Evolutionary conservation across 2,797 vertebrate species (phyloP).

Genomic region (Chelonia mydas): DNA sequence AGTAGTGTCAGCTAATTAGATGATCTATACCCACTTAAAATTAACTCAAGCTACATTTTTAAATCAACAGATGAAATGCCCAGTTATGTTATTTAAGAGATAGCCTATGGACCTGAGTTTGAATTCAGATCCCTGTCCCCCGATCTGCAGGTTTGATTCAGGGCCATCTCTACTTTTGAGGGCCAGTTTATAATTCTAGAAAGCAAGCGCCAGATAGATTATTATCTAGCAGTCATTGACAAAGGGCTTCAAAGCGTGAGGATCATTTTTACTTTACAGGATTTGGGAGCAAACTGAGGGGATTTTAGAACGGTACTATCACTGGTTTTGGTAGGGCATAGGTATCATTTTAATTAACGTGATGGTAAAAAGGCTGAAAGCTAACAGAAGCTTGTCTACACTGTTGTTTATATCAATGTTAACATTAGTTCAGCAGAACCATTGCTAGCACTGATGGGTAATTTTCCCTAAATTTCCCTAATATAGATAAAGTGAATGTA

Average conservation of each 20-base stretch:
- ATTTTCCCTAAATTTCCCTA: not conserved
- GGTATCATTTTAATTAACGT: not conserved
- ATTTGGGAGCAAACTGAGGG: constrained; percentile 1
- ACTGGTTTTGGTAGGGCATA: not conserved
- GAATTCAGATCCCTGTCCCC: constrained; percentile 36
- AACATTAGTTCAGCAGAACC: not conserved
- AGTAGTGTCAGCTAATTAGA: not conserved
- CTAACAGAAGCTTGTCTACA: not conserved
- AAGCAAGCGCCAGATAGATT: not conserved
- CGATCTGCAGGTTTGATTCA: not conserved
- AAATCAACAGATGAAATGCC: constrained; percentile 21
- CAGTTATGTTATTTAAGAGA: constrained; percentile 4
- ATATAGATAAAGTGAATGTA: not conserved
- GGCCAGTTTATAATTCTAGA: constrained; percentile 18
- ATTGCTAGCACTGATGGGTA: not conserved
- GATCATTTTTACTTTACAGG: constrained; percentile 15
- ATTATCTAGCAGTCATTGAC: not conserved
- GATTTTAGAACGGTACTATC: constrained; percentile 10
- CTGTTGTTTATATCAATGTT: accelerated
- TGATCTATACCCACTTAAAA: not conserved
- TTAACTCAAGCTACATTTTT: constrained; percentile 32
- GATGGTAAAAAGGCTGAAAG: accelerated
- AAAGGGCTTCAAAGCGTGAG: constrained; percentile 41
- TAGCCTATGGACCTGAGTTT: not conserved
- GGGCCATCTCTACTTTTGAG: not conserved